phyloP scores from a whole-genome alignment of 2,113 vertebrate genomes.

The Caloenas nicobarica region DNA sequence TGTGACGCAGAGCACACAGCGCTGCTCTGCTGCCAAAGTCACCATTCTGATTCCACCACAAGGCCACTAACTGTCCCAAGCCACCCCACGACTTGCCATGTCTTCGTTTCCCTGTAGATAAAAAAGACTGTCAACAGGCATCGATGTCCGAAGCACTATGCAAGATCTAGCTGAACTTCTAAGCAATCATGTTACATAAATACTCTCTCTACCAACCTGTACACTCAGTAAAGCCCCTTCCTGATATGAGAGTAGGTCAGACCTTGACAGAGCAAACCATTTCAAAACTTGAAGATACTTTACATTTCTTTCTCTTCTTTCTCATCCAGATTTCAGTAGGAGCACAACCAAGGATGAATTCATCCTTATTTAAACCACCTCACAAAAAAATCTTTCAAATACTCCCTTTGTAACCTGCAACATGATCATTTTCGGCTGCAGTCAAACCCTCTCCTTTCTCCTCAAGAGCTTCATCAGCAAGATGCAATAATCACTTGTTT shows the following conservation, averaged over 20 bases:
- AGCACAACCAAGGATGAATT: background rate
- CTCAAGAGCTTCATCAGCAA: background rate
- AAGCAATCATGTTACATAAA: background rate
- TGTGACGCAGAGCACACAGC: background rate
- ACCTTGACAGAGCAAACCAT: background rate
- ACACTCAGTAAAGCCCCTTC: background rate
- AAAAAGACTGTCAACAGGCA: background rate
- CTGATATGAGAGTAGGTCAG: background rate
- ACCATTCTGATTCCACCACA: background rate
- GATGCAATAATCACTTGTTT: background rate
- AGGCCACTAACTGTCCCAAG: background rate
- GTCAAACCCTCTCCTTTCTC: background rate
- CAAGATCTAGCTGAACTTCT: background rate
- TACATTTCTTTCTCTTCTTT: background rate
- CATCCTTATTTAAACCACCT: background rate
- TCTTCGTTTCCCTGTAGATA: background rate
- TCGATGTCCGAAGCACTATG: rapidly evolving
- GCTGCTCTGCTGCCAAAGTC: background rate
- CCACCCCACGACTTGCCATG: background rate
- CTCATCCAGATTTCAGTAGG: background rate
- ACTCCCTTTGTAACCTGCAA: background rate
- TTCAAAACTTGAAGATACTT: background rate
- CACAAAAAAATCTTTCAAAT: background rate
- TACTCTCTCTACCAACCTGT: background rate
- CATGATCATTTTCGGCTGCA: background rate